Conservation (phyloP, 1,140 invertebrate genomes). For the Galendromus occidentalis region DNA sequence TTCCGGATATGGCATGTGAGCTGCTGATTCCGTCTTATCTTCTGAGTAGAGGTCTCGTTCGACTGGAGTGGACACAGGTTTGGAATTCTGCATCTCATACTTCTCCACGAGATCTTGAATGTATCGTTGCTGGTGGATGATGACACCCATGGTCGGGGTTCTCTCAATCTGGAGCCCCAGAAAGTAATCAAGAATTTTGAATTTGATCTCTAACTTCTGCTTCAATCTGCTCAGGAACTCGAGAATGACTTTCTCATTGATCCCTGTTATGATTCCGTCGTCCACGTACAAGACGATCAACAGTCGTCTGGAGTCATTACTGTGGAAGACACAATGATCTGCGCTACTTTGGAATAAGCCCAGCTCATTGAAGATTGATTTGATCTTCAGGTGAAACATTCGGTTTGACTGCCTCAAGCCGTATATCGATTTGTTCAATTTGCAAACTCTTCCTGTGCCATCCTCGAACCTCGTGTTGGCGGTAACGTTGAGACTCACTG, state of each 20-base stretch:
- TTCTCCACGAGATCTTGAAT: too few species aligned
- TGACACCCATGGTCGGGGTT: background rate
- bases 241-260: background rate
- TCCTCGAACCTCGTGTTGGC: conserved; percentile 11
- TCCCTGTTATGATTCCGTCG: background rate
- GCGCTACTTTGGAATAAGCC: too few species aligned
- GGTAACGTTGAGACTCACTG: too few species aligned
- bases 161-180: too few species aligned
- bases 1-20: background rate
- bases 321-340: too few species aligned
- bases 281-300: background rate
- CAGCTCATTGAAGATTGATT: too few species aligned
- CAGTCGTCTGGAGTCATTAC: background rate
- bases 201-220: background rate
- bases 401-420: conserved; percentile 17
- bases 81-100: too few species aligned
- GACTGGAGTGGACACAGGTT: too few species aligned
- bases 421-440: conserved; percentile 14
- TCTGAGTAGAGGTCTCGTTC: background rate
- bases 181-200: too few species aligned
- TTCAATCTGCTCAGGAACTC: background rate
- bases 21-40: background rate
- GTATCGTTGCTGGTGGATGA: background rate
- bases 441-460: conserved; percentile 10
- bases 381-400: conserved; percentile 20